Percentiles rank a stretch among this genome's conserved stretches.
phyloP scores from a whole-genome alignment of 2,888 invertebrate genomes.

The Desoria tigrina region DNA sequence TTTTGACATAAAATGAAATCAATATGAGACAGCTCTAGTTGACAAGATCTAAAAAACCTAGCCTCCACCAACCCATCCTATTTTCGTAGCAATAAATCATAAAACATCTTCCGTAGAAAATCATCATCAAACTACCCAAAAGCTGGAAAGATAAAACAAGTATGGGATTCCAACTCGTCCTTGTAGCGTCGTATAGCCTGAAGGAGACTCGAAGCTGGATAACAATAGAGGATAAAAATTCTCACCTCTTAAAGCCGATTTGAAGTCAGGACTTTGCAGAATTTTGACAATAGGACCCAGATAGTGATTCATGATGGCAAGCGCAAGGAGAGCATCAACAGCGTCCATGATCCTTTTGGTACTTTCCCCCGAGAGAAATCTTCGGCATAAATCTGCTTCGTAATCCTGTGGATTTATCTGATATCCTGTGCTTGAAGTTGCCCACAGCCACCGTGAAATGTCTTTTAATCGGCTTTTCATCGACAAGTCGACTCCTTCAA shows the following conservation, averaged over 20 bases:
- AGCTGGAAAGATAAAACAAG: too few species aligned
- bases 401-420: conserved; percentile 19
- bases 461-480: conserved; percentile 36
- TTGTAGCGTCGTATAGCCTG: too few species aligned
- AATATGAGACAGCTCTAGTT: too few species aligned
- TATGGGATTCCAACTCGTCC: too few species aligned
- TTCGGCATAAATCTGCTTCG: conserved; percentile 15
- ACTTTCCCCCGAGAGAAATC: conserved; percentile 22
- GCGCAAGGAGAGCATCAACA: conserved; percentile 22
- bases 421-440: conserved; percentile 21
- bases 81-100: too few species aligned
- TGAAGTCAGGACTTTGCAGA: conserved; percentile 19
- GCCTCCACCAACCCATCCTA: too few species aligned
- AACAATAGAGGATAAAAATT: too few species aligned
- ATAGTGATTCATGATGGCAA: conserved; percentile 32
- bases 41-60: too few species aligned
- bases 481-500: neutral
- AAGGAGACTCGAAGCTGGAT: too few species aligned
- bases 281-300: conserved; percentile 23
- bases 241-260: conserved; percentile 20
- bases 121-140: too few species aligned
- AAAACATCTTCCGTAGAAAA: too few species aligned
- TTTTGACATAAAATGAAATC: too few species aligned
- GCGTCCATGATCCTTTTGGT: conserved; percentile 12
- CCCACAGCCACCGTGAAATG: conserved; percentile 22